phyloP scores from a whole-genome alignment of 2,888 invertebrate species.

The Meteorus colon region DNA sequence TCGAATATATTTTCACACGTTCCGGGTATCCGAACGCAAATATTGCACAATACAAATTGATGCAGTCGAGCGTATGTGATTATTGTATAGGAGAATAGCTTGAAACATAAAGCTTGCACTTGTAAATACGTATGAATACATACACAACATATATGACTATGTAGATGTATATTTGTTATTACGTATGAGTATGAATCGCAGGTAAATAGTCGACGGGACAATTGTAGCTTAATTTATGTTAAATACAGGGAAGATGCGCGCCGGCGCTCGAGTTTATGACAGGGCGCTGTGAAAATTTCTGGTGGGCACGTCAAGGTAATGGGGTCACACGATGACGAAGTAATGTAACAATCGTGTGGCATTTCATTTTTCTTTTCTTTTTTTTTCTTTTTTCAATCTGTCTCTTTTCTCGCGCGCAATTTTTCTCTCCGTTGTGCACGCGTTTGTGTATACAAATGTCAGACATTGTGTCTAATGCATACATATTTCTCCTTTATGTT shows the following conservation, averaged over 20 bases:
- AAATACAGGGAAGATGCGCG: constrained; percentile 54
- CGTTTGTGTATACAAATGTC: constrained; percentile 27
- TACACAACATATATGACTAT: background rate
- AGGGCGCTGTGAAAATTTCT: constrained; percentile 58
- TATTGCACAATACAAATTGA: constrained; percentile 34
- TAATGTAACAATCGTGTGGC: constrained; percentile 41
- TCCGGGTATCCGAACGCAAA: constrained; percentile 12
- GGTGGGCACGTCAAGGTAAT: constrained; percentile 63
- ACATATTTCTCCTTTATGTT: constrained; percentile 3
- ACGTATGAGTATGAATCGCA: background rate
- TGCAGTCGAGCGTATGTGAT: constrained; percentile 16
- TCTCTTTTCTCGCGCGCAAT: background rate
- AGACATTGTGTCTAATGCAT: constrained; percentile 34
- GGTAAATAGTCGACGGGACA: constrained; percentile 45
- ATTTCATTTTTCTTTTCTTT: constrained; percentile 43
- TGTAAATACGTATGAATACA: background rate
- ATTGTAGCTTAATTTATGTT: constrained; percentile 55
- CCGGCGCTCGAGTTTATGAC: constrained; percentile 60
- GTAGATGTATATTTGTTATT: constrained; percentile 2
- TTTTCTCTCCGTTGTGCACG: background rate
- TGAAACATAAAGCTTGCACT: background rate
- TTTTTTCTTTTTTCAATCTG: constrained; percentile 33
- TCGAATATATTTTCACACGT: constrained; percentile 1
- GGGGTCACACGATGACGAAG: constrained; percentile 48
- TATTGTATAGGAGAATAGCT: constrained; percentile 16